phyloP scores from a whole-genome alignment of 2,113 vertebrate species.

The Menidia beryllina region DNA sequence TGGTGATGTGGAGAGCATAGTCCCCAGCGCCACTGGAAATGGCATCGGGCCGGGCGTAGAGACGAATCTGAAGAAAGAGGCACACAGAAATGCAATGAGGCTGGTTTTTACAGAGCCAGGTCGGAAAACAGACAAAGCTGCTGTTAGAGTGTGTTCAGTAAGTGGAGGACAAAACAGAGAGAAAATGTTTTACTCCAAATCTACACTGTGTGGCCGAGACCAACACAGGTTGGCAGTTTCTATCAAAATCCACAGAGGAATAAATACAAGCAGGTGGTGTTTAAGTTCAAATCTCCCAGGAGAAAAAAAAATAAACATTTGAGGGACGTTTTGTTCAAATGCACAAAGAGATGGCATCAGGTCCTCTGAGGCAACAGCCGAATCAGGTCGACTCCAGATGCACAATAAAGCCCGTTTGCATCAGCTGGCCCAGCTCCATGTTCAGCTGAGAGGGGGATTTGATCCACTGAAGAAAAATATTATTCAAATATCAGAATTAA shows the following conservation, averaged over 20 bases:
- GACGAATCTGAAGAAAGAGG: constrained; percentile 86
- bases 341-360: constrained; percentile 18
- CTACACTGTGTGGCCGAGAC: constrained; percentile 7
- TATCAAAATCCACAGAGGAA: constrained; percentile 12
- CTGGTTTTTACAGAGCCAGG: constrained; percentile 25
- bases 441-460: not conserved
- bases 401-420: no score
- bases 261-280: constrained; percentile 1
- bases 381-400: constrained; percentile 32
- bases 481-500: not conserved
- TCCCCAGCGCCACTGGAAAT: constrained; percentile 94
- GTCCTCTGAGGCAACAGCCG: constrained; percentile 15
- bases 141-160: constrained; percentile 5
- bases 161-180: constrained; percentile 15
- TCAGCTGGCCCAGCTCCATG: not conserved
- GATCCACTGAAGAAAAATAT: not conserved
- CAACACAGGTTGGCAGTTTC: constrained; percentile 4
- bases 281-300: constrained; percentile 20
- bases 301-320: constrained; percentile 18
- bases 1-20: constrained; percentile 97
- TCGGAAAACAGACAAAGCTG: constrained; percentile 17
- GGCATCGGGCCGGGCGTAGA: constrained; percentile 95
- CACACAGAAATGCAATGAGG: constrained; percentile 18
- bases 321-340: not conserved
- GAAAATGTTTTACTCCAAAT: constrained; percentile 3